phyloP scores from a whole-genome alignment of 1,140 invertebrate genomes.

The Drosophila rufa region DNA sequence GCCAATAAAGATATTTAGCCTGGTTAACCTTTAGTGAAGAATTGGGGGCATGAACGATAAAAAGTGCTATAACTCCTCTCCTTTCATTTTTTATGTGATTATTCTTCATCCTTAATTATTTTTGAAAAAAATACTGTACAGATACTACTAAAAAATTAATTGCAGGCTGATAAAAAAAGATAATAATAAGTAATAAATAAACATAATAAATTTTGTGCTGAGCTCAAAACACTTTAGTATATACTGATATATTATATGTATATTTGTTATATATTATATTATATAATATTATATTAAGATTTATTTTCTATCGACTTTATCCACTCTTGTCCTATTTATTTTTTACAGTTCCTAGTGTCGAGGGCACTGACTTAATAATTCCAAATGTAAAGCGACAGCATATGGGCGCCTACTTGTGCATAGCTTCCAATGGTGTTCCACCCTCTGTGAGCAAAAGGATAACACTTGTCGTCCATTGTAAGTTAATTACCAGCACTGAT shows the following conservation, averaged over 20 bases:
- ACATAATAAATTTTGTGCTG: no score
- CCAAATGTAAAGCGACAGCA: constrained; percentile 93
- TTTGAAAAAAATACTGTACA: no score
- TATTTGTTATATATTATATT: no score
- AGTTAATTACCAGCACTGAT: constrained; percentile 76
- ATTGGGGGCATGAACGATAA: neutral
- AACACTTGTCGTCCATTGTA: constrained; percentile 94
- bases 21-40: neutral
- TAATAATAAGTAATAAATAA: no score
- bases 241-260: no score
- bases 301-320: neutral
- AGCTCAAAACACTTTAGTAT: no score
- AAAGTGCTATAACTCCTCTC: neutral
- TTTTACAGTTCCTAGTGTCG: constrained; percentile 88
- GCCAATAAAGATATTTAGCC: neutral
- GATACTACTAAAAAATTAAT: no score
- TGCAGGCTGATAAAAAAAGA: no score
- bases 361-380: constrained; percentile 92
- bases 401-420: constrained; percentile 95
- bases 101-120: no score
- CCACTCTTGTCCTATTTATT: neutral
- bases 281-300: neutral
- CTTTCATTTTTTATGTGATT: no score
- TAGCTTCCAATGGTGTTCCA: constrained; percentile 94
- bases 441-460: constrained; percentile 95